Conservation (phyloP, 2,888 invertebrate species). For the Xanthia togata region DNA sequence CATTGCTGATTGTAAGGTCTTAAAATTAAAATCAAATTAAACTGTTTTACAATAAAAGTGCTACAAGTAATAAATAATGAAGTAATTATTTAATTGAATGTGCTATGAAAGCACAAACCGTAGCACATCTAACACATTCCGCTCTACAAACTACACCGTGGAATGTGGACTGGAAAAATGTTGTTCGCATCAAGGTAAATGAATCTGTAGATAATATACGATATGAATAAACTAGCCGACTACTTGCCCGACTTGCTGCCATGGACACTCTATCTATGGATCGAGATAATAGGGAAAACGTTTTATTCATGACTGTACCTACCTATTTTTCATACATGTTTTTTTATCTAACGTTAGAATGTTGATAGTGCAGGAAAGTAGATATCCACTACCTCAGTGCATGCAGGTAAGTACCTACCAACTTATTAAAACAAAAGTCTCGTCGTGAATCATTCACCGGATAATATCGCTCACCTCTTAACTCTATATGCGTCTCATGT, state of each 20-base stretch:
- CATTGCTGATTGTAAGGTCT: background rate
- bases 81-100: constrained; percentile 32
- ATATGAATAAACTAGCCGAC: constrained; percentile 54
- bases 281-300: constrained; percentile 39
- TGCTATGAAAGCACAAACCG: constrained; percentile 62
- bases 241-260: constrained; percentile 44
- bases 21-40: too few species aligned
- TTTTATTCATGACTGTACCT: constrained; percentile 4
- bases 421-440: background rate
- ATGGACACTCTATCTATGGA: constrained; percentile 44
- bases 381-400: background rate
- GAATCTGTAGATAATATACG: constrained; percentile 57
- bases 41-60: background rate
- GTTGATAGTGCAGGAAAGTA: constrained; percentile 10
- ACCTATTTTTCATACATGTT: constrained; percentile 9
- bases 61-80: constrained; percentile 20
- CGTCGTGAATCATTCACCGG: background rate
- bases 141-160: constrained; percentile 59
- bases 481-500: constrained; percentile 8
- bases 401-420: background rate
- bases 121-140: constrained; percentile 62
- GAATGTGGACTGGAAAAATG: constrained; percentile 66
- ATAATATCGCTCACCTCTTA: constrained; percentile 9
- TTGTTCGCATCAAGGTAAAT: constrained; percentile 65
- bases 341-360: background rate